These are phyloP conservation scores for Harpagifer antarcticus DNA, from an alignment of 2,797 vertebrate genomes.

Conservation along the genomic window DNA sequence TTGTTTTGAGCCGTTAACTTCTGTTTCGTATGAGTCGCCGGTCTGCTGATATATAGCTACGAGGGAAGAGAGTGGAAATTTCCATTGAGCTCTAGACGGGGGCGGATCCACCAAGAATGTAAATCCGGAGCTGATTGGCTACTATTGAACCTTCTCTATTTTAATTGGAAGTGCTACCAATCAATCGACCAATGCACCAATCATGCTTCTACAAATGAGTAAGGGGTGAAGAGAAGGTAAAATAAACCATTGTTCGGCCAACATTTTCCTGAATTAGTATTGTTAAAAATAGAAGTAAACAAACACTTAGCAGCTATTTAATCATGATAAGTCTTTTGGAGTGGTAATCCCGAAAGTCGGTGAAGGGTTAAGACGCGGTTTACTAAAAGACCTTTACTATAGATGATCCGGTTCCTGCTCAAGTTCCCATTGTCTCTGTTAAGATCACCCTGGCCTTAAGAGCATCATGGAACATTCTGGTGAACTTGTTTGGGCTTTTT, in stretches of 20 bases:
- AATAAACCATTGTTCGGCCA: slow-evolving; percentile 11
- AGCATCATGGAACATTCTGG: background rate
- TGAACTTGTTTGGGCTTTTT: background rate
- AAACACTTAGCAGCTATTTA: background rate
- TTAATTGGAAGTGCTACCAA: slow-evolving; percentile 27
- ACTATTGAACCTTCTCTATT: fast-evolving
- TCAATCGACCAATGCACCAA: slow-evolving; percentile 34
- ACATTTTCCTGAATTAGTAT: background rate
- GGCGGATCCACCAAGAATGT: background rate
- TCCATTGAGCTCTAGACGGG: slow-evolving; percentile 65
- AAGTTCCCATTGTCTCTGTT: background rate
- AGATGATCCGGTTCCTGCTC: background rate
- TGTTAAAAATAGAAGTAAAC: background rate
- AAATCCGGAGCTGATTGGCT: slow-evolving; percentile 33
- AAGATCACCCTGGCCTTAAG: slow-evolving; percentile 15
- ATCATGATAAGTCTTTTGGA: background rate
- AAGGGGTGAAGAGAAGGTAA: fast-evolving
- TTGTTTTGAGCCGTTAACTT: background rate
- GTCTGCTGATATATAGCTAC: background rate
- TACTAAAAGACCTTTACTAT: background rate
- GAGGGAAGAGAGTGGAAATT: slow-evolving; percentile 75
- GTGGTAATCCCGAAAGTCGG: background rate
- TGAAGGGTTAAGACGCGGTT: background rate
- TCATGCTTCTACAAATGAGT: background rate
- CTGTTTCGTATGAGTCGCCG: fast-evolving